Evolutionary conservation across 2,113 vertebrate species (phyloP).

Genomic region (Melanocharis versteri): DNA sequence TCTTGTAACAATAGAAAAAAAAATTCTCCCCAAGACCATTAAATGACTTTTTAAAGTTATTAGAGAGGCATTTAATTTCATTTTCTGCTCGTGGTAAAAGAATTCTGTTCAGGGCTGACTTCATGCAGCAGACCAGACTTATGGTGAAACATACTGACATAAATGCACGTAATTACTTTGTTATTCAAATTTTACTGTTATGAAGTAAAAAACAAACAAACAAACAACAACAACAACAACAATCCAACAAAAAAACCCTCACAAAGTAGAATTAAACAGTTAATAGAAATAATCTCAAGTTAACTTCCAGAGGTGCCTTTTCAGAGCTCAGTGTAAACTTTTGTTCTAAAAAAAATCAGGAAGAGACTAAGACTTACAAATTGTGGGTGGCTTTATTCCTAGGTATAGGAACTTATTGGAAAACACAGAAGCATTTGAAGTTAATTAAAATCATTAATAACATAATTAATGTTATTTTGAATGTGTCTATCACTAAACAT

Average conservation of each 20-base stretch:
- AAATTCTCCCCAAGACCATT: neutral
- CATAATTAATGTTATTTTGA: slow-evolving; percentile 73
- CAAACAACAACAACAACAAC: neutral
- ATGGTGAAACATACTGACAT: neutral
- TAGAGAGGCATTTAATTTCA: neutral
- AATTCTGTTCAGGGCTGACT: neutral
- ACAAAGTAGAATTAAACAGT: neutral
- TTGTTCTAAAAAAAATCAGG: slow-evolving; percentile 9
- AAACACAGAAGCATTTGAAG: slow-evolving; percentile 40
- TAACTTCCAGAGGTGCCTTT: slow-evolving; percentile 33
- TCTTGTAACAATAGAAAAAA: neutral
- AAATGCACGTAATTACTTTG: slow-evolving; percentile 32
- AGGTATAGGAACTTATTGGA: slow-evolving; percentile 34
- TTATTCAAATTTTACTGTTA: slow-evolving; percentile 45
- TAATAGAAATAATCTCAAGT: slow-evolving; percentile 23
- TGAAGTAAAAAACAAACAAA: neutral
- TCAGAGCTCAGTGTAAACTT: slow-evolving; percentile 1
- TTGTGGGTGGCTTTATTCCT: neutral
- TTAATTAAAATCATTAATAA: slow-evolving; percentile 76
- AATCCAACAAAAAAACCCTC: neutral
- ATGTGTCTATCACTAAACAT: slow-evolving; percentile 62
- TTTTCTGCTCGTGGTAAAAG: slow-evolving; percentile 10
- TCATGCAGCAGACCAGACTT: neutral
- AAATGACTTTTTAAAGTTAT: neutral
- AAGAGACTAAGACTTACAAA: neutral